Base-by-base conservation (phyloP, 2,888 invertebrate species). In the Rhagium mordax region DNA sequence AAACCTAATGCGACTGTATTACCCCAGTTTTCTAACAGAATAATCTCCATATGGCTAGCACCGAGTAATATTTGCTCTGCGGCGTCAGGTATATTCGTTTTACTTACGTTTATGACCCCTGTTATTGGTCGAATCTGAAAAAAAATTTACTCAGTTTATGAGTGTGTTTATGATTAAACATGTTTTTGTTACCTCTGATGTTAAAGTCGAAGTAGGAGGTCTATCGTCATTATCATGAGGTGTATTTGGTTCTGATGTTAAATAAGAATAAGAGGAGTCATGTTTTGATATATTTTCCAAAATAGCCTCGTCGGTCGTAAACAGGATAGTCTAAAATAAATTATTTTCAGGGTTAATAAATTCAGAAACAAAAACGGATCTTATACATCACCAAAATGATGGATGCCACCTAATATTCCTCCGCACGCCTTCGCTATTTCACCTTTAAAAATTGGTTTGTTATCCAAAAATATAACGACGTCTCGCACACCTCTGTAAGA, bases 401-500 rank as follows among this genome's bases (percentile, higher is more conserved):
- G 90, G 27, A 94, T 90, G 6, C 91, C 90, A 33, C 94, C 94
- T 69, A 91, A 90, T 20, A 94, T 90, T 70, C 92, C 93, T 2
- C 95, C 95, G 83, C 92, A 93, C 5, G 96, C 94, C 80, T 94
- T 90, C 0, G 94, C 93, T 69, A 96, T 94, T 88, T 96, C 96
- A 0, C 96, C 96, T 81, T 91, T 91, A 87, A 96, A 96, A 84
- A 96, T 93, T 29, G 91, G 85, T 60, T 86, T 86, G 15, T 91
- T 91, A 85, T 96, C 94, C 70, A 96, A 85, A 74, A 89, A 90
- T 27, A 96, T 92, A 74, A 92, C 90, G 10, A 95, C 88, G 81
- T 94, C 89, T 80, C 91, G 92, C 5, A 93, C 94, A 59, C 96
- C 96, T 72, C 95, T 91, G 71, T 92, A 92, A 0, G 95, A 94